Percentiles rank a stretch among this genome's conserved stretches.
Evolutionary conservation across 2,888 invertebrate genomes (phyloP).

Genomic region (Amiota mariae): DNA sequence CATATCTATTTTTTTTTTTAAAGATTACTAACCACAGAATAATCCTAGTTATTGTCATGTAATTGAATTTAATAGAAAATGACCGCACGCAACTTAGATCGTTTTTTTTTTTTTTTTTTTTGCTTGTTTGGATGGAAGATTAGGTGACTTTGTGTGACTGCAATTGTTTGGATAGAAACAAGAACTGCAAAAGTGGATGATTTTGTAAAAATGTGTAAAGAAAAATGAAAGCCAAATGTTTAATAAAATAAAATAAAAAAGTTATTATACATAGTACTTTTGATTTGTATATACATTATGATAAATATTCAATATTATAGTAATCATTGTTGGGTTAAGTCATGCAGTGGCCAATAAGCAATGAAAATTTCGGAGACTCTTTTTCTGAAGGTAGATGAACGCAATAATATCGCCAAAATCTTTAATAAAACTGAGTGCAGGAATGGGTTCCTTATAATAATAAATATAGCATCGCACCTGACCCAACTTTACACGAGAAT

Average conservation of each 20-base stretch:
- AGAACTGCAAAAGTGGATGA: not conserved
- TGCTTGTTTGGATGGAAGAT: not conserved
- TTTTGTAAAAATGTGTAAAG: not conserved
- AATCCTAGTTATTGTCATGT: conserved; percentile 65
- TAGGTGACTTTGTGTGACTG: conserved; percentile 24
- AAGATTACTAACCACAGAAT: conserved; percentile 52
- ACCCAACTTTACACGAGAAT: no score
- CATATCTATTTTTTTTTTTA: not conserved
- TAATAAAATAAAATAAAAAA: not conserved
- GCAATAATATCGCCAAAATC: no score
- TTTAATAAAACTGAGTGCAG: no score
- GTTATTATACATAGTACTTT: no score
- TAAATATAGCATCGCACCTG: no score
- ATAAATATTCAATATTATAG: no score
- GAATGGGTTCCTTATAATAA: no score
- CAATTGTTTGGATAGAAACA: conserved; percentile 30
- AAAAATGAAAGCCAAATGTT: not conserved
- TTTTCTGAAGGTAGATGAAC: no score
- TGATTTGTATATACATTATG: no score
- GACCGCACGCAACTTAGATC: conserved; percentile 38
- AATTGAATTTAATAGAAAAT: conserved; percentile 64
- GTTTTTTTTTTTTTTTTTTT: conserved; percentile 31
- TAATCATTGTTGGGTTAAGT: no score
- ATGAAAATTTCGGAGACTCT: no score
- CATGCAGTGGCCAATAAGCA: no score